These are phyloP conservation scores for Anguilla anguilla DNA, from an alignment of 2,797 vertebrate species.

Conservation along the genomic window DNA sequence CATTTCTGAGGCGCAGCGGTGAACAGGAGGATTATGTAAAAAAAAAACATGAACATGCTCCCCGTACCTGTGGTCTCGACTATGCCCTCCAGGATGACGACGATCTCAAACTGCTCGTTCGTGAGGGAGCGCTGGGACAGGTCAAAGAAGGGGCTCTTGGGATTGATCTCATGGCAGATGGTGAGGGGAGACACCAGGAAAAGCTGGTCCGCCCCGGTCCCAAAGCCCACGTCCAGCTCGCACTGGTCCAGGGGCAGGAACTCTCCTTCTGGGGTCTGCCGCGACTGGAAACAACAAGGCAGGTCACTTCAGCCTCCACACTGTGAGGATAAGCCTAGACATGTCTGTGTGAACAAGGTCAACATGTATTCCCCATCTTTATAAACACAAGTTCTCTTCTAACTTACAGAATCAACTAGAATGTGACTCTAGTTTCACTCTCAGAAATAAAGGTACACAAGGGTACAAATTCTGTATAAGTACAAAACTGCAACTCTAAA, in stretches of 20 bases:
- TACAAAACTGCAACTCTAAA: no score
- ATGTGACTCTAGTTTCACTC: neutral
- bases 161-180: slow-evolving; percentile 89
- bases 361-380: neutral
- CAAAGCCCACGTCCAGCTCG: slow-evolving; percentile 87
- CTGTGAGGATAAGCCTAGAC: neutral
- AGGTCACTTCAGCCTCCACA: neutral
- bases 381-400: neutral
- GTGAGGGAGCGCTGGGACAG: slow-evolving; percentile 85
- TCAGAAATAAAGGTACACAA: no score
- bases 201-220: slow-evolving; percentile 88
- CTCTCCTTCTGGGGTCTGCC: slow-evolving; percentile 89
- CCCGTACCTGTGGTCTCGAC: slow-evolving; percentile 86
- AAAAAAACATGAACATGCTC: neutral
- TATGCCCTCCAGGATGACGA: slow-evolving; percentile 89
- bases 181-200: slow-evolving; percentile 89
- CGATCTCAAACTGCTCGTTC: slow-evolving; percentile 88
- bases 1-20: neutral
- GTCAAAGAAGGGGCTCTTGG: slow-evolving; percentile 86
- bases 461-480: no score
- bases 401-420: neutral
- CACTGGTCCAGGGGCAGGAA: slow-evolving; percentile 90
- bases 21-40: neutral
- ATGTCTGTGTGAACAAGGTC: neutral
- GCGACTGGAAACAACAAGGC: slow-evolving; percentile 70